Evolutionary conservation across 1,140 invertebrate species (phyloP).

Genomic region (Calliopsis andreniformis): DNA sequence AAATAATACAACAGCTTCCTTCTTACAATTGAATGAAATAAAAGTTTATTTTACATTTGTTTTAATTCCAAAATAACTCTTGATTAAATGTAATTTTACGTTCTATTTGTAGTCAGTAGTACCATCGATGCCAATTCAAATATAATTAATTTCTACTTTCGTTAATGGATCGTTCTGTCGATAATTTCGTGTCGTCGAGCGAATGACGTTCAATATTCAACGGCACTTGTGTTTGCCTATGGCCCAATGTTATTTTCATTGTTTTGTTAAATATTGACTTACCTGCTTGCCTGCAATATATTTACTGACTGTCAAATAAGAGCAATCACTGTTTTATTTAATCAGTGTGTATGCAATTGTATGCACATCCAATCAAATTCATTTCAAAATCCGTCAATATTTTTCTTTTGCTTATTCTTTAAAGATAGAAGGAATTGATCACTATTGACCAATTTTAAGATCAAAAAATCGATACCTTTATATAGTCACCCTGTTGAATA

Average conservation of each 20-base stretch:
- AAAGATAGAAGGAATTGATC: constrained; percentile 8
- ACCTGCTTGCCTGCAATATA: constrained; percentile 32
- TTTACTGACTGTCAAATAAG: constrained; percentile 43
- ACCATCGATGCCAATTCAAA: too few relatives aligned
- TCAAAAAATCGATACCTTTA: too few relatives aligned
- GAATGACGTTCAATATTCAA: constrained; percentile 22
- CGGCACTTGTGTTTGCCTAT: constrained; percentile 22
- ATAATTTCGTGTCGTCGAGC: constrained; percentile 6
- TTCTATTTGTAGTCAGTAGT: too few relatives aligned
- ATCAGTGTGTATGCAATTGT: constrained; percentile 19
- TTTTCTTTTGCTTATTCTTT: background rate
- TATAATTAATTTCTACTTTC: constrained; percentile 16
- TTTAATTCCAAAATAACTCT: too few relatives aligned
- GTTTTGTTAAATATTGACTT: constrained; percentile 42
- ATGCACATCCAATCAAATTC: background rate
- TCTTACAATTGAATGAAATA: too few relatives aligned
- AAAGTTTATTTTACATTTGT: too few relatives aligned
- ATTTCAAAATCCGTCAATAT: constrained; percentile 42
- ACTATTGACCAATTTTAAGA: too few relatives aligned
- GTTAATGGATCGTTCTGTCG: constrained; percentile 20
- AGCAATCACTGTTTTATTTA: constrained; percentile 48
- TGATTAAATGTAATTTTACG: too few relatives aligned
- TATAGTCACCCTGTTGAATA: too few relatives aligned
- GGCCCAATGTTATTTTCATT: constrained; percentile 39
- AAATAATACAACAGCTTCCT: too few relatives aligned